Percentiles rank a stretch among this genome's conserved stretches.
phyloP scores from a whole-genome alignment of 2,113 vertebrate genomes.

The Mugil cephalus region DNA sequence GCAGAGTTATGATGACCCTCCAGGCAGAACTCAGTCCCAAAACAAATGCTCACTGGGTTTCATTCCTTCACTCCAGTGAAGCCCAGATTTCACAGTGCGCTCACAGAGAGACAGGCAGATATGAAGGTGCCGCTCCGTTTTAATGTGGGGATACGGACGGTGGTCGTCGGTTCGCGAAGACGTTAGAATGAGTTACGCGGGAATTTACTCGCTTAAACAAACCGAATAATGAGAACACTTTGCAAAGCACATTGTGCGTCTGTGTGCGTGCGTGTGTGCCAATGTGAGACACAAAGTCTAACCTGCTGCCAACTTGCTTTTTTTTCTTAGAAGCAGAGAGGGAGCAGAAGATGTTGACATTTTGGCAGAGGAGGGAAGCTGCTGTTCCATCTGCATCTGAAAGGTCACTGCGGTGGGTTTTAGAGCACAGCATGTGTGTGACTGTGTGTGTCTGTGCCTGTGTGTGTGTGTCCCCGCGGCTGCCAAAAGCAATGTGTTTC shows the following conservation, averaged over 20 bases:
- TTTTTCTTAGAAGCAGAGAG: conserved; percentile 48
- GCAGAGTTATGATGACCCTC: conserved; percentile 74
- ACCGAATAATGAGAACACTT: conserved; percentile 28
- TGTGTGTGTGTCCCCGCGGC: conserved; percentile 10
- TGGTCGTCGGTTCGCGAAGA: neutral
- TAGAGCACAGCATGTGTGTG: conserved; percentile 43
- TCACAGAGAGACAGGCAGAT: conserved; percentile 44
- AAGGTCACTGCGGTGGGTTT: conserved; percentile 75
- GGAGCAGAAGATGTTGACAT: conserved; percentile 79
- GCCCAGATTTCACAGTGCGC: conserved; percentile 37
- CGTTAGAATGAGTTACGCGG: conserved; percentile 21
- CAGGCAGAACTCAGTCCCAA: conserved; percentile 51
- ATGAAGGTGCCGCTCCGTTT: conserved; percentile 32
- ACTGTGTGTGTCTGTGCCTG: conserved; percentile 30
- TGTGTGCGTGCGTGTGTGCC: neutral
- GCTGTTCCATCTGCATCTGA: conserved; percentile 74
- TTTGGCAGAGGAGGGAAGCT: conserved; percentile 74
- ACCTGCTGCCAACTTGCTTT: conserved; percentile 70
- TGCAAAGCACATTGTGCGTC: conserved; percentile 18
- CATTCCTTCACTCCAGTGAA: conserved; percentile 53
- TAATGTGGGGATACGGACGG: neutral
- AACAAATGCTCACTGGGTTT: conserved; percentile 64
- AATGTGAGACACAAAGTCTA: conserved; percentile 56
- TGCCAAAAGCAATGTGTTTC: conserved; percentile 68
- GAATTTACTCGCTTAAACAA: conserved; percentile 27